phyloP scores from a whole-genome alignment of 2,888 invertebrate genomes.

The Sphecodes monilicornis region DNA sequence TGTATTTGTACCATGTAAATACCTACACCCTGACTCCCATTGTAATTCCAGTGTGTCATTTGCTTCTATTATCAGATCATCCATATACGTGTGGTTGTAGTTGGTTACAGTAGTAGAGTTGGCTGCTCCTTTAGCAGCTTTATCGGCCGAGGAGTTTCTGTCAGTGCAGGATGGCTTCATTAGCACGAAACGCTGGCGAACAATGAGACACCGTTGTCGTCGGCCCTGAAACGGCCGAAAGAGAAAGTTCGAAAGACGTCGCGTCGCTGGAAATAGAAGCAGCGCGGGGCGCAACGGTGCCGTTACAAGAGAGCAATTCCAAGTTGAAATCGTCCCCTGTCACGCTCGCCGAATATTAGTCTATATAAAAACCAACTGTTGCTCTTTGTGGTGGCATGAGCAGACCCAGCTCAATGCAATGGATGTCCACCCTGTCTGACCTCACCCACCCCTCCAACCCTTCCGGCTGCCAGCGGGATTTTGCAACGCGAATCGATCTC shows the following conservation, averaged over 20 bases:
- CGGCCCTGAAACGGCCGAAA: conserved; percentile 23
- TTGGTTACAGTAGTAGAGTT: too few species aligned
- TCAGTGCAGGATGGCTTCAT: conserved; percentile 4
- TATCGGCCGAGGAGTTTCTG: not conserved
- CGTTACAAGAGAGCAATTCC: conserved; percentile 60
- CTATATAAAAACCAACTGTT: conserved; percentile 81
- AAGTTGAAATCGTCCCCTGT: conserved; percentile 70
- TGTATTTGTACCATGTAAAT: too few species aligned
- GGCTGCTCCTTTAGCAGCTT: not conserved
- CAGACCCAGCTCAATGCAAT: conserved; percentile 68
- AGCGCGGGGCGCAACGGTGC: conserved; percentile 37
- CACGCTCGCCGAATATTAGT: conserved; percentile 76
- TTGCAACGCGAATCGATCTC: conserved; percentile 56
- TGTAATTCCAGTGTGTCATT: too few species aligned
- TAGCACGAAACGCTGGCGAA: conserved; percentile 10
- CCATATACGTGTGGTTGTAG: too few species aligned
- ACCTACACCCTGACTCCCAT: too few species aligned
- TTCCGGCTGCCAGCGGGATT: conserved; percentile 46
- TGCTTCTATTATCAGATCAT: too few species aligned
- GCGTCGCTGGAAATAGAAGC: conserved; percentile 45
- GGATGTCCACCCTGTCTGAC: conserved; percentile 66
- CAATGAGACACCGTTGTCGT: conserved; percentile 8
- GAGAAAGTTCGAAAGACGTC: conserved; percentile 42
- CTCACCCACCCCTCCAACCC: conserved; percentile 22
- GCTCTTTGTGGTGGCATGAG: conserved; percentile 69